Conservation (phyloP, 92 coral and sea anemone genomes). For the Zoanthus sansibaricus region DNA sequence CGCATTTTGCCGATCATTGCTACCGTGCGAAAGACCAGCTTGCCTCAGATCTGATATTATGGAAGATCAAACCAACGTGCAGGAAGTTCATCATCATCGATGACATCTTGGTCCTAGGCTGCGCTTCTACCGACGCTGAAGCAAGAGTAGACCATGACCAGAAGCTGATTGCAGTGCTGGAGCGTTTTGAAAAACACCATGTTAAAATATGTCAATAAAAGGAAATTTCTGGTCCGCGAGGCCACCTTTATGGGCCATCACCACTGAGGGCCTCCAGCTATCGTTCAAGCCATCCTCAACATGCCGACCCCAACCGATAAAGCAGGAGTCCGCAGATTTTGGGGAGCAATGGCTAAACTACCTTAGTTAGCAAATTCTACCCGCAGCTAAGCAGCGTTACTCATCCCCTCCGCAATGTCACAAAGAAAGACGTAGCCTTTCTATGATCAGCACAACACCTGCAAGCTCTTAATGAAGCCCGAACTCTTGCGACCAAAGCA, state of each 20-base stretch:
- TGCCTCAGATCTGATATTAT: too few relatives aligned
- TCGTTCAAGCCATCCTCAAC: conserved; percentile 31
- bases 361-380: too few relatives aligned
- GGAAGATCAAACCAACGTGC: neutral
- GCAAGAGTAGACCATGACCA: conserved; percentile 45
- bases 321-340: too few relatives aligned
- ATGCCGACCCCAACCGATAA: conserved; percentile 15
- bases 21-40: too few relatives aligned
- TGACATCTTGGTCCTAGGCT: conserved; percentile 44
- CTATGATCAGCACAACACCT: conserved; percentile 62
- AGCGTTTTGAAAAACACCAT: neutral
- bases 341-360: too few relatives aligned
- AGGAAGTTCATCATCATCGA: conserved; percentile 14
- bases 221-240: neutral
- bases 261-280: conserved; percentile 55
- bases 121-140: conserved; percentile 46
- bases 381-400: too few relatives aligned
- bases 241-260: conserved; percentile 28
- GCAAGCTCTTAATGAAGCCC: conserved; percentile 1
- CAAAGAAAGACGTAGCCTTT: conserved; percentile 25
- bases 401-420: conserved; percentile 7
- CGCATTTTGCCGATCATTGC: too few relatives aligned
- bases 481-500: conserved; percentile 19
- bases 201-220: conserved; percentile 1
- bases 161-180: conserved; percentile 22